Evolutionary conservation across 2,797 vertebrate genomes (phyloP).

Genomic region (Gymnothorax javanicus): DNA sequence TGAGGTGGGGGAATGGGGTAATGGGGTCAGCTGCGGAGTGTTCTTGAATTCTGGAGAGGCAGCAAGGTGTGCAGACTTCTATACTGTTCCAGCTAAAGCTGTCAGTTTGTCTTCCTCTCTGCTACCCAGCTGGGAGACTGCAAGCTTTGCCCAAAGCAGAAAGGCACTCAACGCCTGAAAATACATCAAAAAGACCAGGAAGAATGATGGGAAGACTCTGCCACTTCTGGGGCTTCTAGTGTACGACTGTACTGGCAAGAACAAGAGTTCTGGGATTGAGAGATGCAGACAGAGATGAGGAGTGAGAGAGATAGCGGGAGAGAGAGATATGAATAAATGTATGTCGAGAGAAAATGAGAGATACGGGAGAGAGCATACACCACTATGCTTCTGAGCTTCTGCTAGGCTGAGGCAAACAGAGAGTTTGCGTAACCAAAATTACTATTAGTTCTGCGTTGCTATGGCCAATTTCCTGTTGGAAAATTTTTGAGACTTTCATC

Average conservation of each 20-base stretch:
- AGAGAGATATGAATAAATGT: neutral
- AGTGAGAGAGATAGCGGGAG: slow-evolving; percentile 12
- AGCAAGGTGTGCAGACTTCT: neutral
- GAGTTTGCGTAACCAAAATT: neutral
- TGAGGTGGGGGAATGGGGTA: no score
- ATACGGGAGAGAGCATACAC: slow-evolving; percentile 41
- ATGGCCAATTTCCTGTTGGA: neutral
- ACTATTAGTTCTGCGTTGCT: neutral
- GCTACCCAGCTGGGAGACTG: neutral
- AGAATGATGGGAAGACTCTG: neutral
- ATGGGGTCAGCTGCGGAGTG: neutral
- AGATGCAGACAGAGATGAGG: slow-evolving; percentile 16
- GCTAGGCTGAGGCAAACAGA: slow-evolving; percentile 17
- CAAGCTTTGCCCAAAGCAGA: neutral
- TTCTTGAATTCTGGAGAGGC: no score
- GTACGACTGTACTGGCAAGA: neutral
- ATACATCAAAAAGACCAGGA: neutral
- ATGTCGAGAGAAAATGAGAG: slow-evolving; percentile 15
- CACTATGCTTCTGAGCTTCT: neutral
- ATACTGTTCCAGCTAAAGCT: neutral
- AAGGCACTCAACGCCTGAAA: slow-evolving; percentile 5
- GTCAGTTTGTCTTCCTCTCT: neutral
- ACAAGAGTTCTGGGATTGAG: neutral
- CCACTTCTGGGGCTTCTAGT: neutral
- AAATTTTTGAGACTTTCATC: neutral